Percentiles rank a stretch among this genome's conserved stretches.
Evolutionary conservation across 2,113 vertebrate species (phyloP).

Genomic region (Galbula dea): DNA sequence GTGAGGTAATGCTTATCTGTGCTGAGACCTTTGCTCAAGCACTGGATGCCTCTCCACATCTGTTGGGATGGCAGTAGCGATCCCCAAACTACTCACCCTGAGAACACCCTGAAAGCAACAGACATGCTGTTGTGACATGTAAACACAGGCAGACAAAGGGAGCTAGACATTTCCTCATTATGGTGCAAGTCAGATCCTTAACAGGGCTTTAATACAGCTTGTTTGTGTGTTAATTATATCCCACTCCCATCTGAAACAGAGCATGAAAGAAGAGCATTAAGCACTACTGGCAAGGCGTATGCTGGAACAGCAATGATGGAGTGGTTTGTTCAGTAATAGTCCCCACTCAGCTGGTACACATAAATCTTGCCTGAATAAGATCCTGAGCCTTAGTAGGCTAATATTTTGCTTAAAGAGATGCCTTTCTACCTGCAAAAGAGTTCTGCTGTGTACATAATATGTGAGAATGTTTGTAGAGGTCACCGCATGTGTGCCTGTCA

Average conservation of each 20-base stretch:
- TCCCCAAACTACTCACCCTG: background rate
- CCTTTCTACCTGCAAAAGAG: background rate
- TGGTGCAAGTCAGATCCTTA: constrained; percentile 41
- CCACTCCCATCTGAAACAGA: constrained; percentile 62
- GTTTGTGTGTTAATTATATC: constrained; percentile 65
- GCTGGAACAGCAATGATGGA: constrained; percentile 55
- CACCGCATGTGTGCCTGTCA: background rate
- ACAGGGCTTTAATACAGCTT: constrained; percentile 54
- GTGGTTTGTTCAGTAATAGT: constrained; percentile 63
- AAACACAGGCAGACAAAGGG: background rate
- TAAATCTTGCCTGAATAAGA: constrained; percentile 58
- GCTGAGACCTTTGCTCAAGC: background rate
- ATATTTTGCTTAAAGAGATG: constrained; percentile 10
- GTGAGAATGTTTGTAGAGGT: background rate
- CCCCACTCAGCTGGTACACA: constrained; percentile 40
- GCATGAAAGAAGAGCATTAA: constrained; percentile 67
- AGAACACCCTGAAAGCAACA: background rate
- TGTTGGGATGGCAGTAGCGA: background rate
- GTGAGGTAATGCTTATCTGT: background rate
- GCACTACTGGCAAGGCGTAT: constrained; percentile 44
- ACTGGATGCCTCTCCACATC: background rate
- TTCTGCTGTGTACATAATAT: background rate
- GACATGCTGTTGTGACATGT: background rate
- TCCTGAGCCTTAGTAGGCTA: constrained; percentile 11
- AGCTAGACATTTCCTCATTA: constrained; percentile 31